Evolutionary conservation across 2,113 vertebrate genomes (phyloP), one percentile per base, ranked within the genome.

Genomic region (Spea bombifrons): DNA sequence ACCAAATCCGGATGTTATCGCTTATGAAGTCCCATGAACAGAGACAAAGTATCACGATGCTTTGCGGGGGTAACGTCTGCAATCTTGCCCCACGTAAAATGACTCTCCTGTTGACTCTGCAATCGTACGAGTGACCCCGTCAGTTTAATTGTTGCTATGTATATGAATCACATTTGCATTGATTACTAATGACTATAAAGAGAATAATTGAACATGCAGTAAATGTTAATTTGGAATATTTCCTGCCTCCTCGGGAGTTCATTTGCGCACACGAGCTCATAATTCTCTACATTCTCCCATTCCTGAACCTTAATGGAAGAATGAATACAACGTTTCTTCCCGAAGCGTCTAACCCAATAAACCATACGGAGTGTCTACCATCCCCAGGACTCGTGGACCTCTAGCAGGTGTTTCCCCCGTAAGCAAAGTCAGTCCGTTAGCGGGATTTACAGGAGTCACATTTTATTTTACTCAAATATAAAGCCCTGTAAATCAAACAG

Each of bases 81-180:
- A 4, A 12, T 4, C 55, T 1, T 13, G 7, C 30, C 30, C 30
- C 30, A 2, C 2, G 30, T 30, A 30, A 30, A 30, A 30, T 30
- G 30, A 30, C 30, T 30, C 30, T 30, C 30, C 30, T 30, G 30
- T 30, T 30, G 30, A 30, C 30, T 30, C 30, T 30, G 30, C 30
- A 2, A 30, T 30, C 30, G 30, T 30, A 30, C 30, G 55, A 4
- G 7, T 7, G 10, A 9, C 10, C 15, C 10, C 4, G 12, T 59
- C 55, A 3, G 17, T 64, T 64, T 64, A 17, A 9, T 16, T 64
- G 61, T 64, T 17, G 61, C 61, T 64, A 15, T 5, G 9, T 64
- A 16, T 64, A 64, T 64, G n/a, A 17, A 64, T 17, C 61, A 64
- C 16, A 64, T 64, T 64, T 64, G 17, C 5, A 64, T 64, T 64